Conservation (phyloP, 2,888 invertebrate species). For the Pedicia rivosa region DNA sequence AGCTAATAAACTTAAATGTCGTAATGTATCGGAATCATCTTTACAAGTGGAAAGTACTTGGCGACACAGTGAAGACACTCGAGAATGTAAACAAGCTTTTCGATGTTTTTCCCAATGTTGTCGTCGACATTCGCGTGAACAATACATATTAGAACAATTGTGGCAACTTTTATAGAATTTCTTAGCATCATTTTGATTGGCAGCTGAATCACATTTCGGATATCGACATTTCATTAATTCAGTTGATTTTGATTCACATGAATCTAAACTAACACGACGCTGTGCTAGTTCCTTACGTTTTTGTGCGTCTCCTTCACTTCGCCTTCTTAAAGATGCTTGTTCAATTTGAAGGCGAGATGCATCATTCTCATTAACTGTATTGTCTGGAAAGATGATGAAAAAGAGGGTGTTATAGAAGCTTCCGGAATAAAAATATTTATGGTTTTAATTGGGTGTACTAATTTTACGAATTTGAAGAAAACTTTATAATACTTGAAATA, state of each 20-base stretch:
- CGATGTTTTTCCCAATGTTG: constrained; percentile 90
- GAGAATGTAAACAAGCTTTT: constrained; percentile 75
- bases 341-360: constrained; percentile 13
- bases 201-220: constrained; percentile 60
- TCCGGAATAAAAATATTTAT: too few relatives aligned
- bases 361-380: constrained; percentile 21
- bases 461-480: too few relatives aligned
- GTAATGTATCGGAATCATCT: constrained; percentile 56
- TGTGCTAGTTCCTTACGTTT: constrained; percentile 13
- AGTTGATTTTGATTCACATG: constrained; percentile 29
- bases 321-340: constrained; percentile 33
- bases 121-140: constrained; percentile 77
- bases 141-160: constrained; percentile 90
- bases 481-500: too few relatives aligned
- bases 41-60: constrained; percentile 67
- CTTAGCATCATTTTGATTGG: constrained; percentile 60
- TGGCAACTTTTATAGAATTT: constrained; percentile 79
- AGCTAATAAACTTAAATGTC: constrained; percentile 68
- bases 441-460: too few relatives aligned
- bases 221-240: constrained; percentile 55
- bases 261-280: constrained; percentile 48
- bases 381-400: constrained; percentile 16
- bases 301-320: constrained; percentile 45
- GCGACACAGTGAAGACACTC: constrained; percentile 79
- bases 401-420: too few relatives aligned